Evolutionary conservation across 2,888 invertebrate genomes (phyloP), one percentile per base, ranked within the genome.

Genomic region (Anorthoa munda): DNA sequence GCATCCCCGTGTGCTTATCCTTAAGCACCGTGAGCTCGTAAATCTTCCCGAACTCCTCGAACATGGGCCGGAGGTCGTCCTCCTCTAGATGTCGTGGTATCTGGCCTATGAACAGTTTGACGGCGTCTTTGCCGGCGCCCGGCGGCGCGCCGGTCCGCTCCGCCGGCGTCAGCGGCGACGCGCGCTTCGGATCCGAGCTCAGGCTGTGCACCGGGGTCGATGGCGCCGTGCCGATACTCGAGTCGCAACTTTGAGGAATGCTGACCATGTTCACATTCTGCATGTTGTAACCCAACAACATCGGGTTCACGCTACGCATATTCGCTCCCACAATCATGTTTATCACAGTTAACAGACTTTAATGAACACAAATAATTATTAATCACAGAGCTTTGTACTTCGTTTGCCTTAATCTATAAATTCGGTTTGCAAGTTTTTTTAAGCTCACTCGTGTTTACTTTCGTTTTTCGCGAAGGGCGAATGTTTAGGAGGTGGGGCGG

Each of bases 1-100:
- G 99, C 97, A 99, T 98, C 83, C 99, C 99, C 75, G 99, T 99
- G 97, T 98, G 98, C 93, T 99, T 98, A 94, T 99, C 99, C 97
- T 99, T 99, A 87, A 99, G 97, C 76, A 99, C 98, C 80, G 99
- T 98, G 91, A 99, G 98, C 97, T 99, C 99, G 95, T 98, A 99
- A 92, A 99, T 99, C 94, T 98, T 98, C 72, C 99, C 99, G 90
- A 98, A 99, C 94, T 98, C 98, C 94, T 99, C 99, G 93, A 99
- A 99, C 97, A 99, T 98, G 51, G 99, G 99, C 67, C 98, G 96
- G 46, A 99, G 96, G 90, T 99, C 98, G 73, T 98, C 98, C 92
- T 99, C 99, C 91, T 98, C 98, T 75, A 99, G 95, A 92, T 98
- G 98, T 73, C 99, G 96, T 31, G 99, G 99, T 86, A 99, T 99